Evolutionary conservation across 2,797 vertebrate species (phyloP), one percentile per base, ranked within the genome.

Genomic region (Hirundo rustica): DNA sequence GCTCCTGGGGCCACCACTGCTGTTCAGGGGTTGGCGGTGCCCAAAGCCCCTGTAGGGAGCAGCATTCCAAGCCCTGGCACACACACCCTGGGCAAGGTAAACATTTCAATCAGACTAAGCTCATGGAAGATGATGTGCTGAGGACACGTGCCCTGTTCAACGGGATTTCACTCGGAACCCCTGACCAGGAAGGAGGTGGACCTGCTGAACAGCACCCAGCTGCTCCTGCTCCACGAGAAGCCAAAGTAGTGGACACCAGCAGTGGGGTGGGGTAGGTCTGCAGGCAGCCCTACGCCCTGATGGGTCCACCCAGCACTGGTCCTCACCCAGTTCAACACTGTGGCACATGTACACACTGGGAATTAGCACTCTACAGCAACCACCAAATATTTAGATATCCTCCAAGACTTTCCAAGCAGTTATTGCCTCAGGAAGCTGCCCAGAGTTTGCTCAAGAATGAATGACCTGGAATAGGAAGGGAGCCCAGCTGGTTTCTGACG

Each of bases 351-450:
- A 88, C 90, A 85, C 68, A 27, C 21, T 50, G 25, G 82, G 66
- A 94, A 93, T 94, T 85, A 68, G 79, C 45, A 81, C 2, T 13
- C 85, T 93, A 88, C 93, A 88, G 95, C 95, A 97, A 93, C 95
- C 79, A 65, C 76, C 58, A 93, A 93, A 97, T 93, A 96, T 94
- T 96, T 92, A 93, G 91, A 91, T 34, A 65, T 11, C 34, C 50
- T 92, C 42, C 66, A 27, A 85, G 70, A 30, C 73, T 84, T 88
- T 89, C 89, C 80, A 95, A 47, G 85, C 8, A 79, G 30, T 75
- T 84, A 81, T 7, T 82, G 68, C 87, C 50, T 89, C 57, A 92
- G 88, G 85, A 96, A 91, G 88, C 50, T 74, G 81, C 65, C 74
- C 48, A 53, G 50, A 82, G 86, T 95, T 93, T 95, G 73, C 93